phyloP scores from a whole-genome alignment of 2,888 invertebrate species.

The Xylota sylvarum region DNA sequence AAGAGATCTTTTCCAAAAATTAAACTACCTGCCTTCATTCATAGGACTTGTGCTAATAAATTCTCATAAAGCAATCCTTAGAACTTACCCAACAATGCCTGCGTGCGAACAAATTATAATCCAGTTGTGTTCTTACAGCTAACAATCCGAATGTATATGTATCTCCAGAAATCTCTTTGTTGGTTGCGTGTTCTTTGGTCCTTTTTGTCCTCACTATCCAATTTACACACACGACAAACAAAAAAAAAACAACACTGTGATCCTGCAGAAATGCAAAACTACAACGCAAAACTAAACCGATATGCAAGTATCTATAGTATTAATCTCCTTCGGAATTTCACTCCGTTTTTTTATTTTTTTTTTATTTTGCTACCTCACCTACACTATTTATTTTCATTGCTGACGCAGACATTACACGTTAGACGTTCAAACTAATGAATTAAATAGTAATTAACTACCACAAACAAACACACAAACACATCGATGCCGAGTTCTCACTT shows the following conservation, averaged over 20 bases:
- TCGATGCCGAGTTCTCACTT: slow-evolving; percentile 26
- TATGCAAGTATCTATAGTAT: slow-evolving; percentile 40
- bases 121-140: slow-evolving; percentile 33
- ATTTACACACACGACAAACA: slow-evolving; percentile 2
- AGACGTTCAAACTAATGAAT: slow-evolving; percentile 24
- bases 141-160: slow-evolving; percentile 12
- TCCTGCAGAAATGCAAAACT: slow-evolving; percentile 21
- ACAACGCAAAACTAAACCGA: slow-evolving; percentile 20
- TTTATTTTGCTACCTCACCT: neutral
- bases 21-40: neutral
- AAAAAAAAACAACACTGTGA: neutral
- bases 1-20: neutral
- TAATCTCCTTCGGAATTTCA: slow-evolving; percentile 35
- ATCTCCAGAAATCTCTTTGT: slow-evolving; percentile 30
- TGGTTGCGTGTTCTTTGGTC: slow-evolving; percentile 45
- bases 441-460: slow-evolving; percentile 51
- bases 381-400: neutral
- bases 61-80: slow-evolving; percentile 1
- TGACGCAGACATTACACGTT: slow-evolving; percentile 12
- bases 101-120: slow-evolving; percentile 45
- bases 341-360: slow-evolving; percentile 9
- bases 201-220: slow-evolving; percentile 39
- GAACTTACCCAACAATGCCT: slow-evolving; percentile 55
- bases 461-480: slow-evolving; percentile 32
- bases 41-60: neutral